A percentile compares a stretch with the other conserved stretches of the same genome.
Evolutionary conservation across 1,140 invertebrate species (phyloP).

Genomic region (Leptoteleia sp.): DNA sequence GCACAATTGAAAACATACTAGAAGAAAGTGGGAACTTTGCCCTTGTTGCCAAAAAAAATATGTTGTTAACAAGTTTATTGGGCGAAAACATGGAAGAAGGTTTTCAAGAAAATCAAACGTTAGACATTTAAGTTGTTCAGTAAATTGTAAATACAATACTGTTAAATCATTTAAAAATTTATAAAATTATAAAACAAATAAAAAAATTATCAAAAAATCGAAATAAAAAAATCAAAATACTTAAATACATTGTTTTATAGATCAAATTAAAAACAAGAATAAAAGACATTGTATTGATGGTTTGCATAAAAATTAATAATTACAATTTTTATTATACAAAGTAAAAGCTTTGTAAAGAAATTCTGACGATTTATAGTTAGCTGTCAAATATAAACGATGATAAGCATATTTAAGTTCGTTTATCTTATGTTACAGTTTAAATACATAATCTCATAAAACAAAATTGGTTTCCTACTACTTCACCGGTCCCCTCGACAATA

Average conservation of each 20-base stretch:
- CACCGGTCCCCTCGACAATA: constrained; percentile 22
- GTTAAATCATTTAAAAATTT: constrained; percentile 1
- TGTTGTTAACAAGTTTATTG: constrained; percentile 1
- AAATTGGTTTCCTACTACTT: constrained; percentile 49
- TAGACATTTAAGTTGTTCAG: neutral
- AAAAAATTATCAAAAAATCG: too few species aligned
- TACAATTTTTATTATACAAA: constrained; percentile 3
- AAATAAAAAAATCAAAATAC: too few species aligned
- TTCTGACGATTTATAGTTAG: constrained; percentile 22
- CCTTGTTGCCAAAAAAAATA: constrained; percentile 25
- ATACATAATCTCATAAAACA: constrained; percentile 44
- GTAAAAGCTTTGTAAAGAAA: constrained; percentile 8
- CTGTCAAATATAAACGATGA: constrained; percentile 33
- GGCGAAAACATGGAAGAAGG: neutral
- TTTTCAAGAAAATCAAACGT: neutral
- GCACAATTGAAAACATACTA: neutral
- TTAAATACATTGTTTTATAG: too few species aligned
- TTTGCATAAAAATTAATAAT: neutral
- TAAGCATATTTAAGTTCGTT: constrained; percentile 54
- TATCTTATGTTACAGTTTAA: constrained; percentile 48
- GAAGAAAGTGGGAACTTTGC: constrained; percentile 15
- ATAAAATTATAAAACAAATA: neutral
- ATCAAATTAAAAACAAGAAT: too few species aligned
- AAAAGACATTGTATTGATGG: too few species aligned
- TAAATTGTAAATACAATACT: neutral